Conservation (phyloP, 2,113 vertebrate species). For the Beaufortia kweichowensis region DNA sequence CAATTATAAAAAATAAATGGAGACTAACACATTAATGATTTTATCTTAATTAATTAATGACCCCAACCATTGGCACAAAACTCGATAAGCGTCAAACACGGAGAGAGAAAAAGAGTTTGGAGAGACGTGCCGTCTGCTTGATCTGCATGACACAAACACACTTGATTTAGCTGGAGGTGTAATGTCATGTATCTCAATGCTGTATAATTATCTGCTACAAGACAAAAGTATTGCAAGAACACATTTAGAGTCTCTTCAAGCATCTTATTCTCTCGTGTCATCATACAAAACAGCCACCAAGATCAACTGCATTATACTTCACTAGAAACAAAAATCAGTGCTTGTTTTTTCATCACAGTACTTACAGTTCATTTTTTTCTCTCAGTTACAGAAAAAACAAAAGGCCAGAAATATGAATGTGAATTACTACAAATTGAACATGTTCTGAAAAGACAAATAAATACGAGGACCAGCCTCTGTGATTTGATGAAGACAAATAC, state of each 20-base stretch:
- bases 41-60: not conserved
- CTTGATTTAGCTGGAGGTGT: not conserved
- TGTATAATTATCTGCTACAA: not conserved
- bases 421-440: not conserved
- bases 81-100: not conserved
- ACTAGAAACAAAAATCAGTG: constrained; percentile 16
- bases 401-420: constrained; percentile 11
- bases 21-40: no score
- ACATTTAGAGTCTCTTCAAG: constrained; percentile 9
- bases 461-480: constrained; percentile 59
- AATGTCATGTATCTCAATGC: not conserved
- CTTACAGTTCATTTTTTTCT: constrained; percentile 19
- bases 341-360: constrained; percentile 38
- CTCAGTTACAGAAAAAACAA: constrained; percentile 27
- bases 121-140: not conserved
- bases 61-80: constrained; percentile 10
- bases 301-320: not conserved
- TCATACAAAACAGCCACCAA: constrained; percentile 37
- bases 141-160: not conserved
- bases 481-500: no score
- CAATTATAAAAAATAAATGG: no score
- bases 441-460: constrained; percentile 35
- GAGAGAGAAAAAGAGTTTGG: not conserved
- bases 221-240: constrained; percentile 32
- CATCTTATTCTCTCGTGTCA: not conserved